phyloP scores from a whole-genome alignment of 2,797 vertebrate genomes.

The Clarias platycephalus region DNA sequence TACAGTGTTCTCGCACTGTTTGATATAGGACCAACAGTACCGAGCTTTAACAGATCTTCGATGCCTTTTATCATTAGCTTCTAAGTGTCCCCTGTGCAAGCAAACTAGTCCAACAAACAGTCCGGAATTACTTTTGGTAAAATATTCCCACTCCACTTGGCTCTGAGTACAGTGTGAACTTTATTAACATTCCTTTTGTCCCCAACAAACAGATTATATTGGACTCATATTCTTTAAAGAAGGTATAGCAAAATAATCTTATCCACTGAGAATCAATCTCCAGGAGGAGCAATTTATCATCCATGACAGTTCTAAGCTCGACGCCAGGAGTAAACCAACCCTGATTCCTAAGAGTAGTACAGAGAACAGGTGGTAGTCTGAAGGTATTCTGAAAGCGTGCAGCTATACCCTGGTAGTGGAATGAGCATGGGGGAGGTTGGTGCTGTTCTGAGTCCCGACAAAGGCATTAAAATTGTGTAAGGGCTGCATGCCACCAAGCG shows the following conservation, averaged over 20 bases:
- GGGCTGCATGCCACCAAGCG: slow-evolving; percentile 88
- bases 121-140: slow-evolving; percentile 66
- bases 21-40: slow-evolving; percentile 70
- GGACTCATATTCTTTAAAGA: slow-evolving; percentile 67
- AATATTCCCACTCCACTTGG: slow-evolving; percentile 64
- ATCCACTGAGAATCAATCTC: slow-evolving; percentile 68
- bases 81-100: slow-evolving; percentile 57
- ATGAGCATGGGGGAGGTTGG: slow-evolving; percentile 91
- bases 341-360: slow-evolving; percentile 17
- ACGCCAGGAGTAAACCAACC: slow-evolving; percentile 37
- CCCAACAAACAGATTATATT: slow-evolving; percentile 70
- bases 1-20: slow-evolving; percentile 49
- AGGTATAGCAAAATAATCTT: slow-evolving; percentile 80
- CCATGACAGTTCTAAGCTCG: slow-evolving; percentile 29
- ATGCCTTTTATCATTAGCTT: slow-evolving; percentile 55
- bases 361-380: slow-evolving; percentile 34
- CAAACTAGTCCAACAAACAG: slow-evolving; percentile 48
- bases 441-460: slow-evolving; percentile 91
- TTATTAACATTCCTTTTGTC: slow-evolving; percentile 76
- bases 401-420: slow-evolving; percentile 97
- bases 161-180: slow-evolving; percentile 72
- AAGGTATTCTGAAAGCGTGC: slow-evolving; percentile 15
- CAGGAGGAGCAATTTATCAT: slow-evolving; percentile 43
- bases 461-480: slow-evolving; percentile 95
- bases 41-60: slow-evolving; percentile 66